phyloP scores from a whole-genome alignment of 1,140 invertebrate species.

The Papilio polyxenes region DNA sequence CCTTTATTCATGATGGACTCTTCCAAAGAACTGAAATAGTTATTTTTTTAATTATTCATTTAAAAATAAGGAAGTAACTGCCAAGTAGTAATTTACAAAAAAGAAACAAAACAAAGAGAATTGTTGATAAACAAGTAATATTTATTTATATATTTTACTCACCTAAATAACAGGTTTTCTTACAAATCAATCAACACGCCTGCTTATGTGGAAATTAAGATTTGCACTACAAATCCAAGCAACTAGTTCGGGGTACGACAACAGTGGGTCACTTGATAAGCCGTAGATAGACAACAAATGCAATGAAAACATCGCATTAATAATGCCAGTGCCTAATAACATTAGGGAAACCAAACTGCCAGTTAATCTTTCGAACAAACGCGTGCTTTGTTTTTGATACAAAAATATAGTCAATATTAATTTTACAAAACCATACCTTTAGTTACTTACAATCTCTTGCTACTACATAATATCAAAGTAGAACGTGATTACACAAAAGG shows the following conservation, averaged over 20 bases:
- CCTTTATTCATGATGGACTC: constrained; percentile 39
- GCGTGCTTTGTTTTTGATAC: no score
- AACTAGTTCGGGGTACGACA: constrained; percentile 25
- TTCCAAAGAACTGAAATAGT: constrained; percentile 35
- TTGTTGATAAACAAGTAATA: constrained; percentile 11
- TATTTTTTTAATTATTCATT: not conserved
- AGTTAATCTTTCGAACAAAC: no score
- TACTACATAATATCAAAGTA: no score
- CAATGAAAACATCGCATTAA: constrained; percentile 7
- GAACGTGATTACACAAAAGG: no score
- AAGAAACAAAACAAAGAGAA: not conserved
- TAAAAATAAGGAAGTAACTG: not conserved
- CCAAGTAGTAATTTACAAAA: not conserved
- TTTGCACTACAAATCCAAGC: constrained; percentile 32
- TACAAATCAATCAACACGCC: constrained; percentile 4
- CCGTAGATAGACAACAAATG: not conserved
- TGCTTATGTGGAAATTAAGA: constrained; percentile 21
- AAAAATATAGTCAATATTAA: no score
- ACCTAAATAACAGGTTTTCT: constrained; percentile 15
- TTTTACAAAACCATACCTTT: no score
- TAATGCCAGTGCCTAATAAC: not conserved
- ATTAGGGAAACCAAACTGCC: not conserved
- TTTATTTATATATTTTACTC: not conserved
- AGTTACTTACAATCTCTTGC: no score
- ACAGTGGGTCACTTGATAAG: constrained; percentile 35